Conservation (phyloP, 2,797 vertebrate genomes). For the Lacerta bilineata region DNA sequence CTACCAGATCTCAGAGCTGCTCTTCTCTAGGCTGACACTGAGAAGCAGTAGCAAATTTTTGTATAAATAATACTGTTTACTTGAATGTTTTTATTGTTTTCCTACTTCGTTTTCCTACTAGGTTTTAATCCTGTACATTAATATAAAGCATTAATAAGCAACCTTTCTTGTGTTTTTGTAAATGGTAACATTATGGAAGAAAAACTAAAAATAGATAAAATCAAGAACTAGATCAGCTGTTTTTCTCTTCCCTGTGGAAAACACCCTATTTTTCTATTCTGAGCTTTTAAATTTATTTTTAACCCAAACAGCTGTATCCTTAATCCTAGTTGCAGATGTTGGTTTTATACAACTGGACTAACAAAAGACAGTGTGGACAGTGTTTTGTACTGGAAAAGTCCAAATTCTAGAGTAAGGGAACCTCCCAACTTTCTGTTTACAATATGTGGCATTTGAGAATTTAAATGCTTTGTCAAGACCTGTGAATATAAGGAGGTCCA, state of each 20-base stretch:
- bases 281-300: conserved; percentile 33
- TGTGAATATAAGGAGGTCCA: neutral
- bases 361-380: neutral
- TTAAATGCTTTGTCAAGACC: neutral
- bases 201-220: neutral
- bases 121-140: conserved; percentile 68
- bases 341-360: neutral
- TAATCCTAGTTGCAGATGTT: conserved; percentile 30
- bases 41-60: conserved; percentile 50
- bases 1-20: neutral
- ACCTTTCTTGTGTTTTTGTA: neutral
- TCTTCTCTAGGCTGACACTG: conserved; percentile 43
- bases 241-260: neutral
- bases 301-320: neutral
- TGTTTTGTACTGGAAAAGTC: neutral
- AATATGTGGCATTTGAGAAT: neutral
- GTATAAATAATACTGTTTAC: conserved; percentile 59
- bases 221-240: neutral
- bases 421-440: neutral
- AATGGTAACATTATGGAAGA: neutral
- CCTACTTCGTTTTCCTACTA: conserved; percentile 56
- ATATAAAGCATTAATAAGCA: conserved; percentile 64
- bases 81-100: conserved; percentile 66
- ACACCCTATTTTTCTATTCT: neutral
- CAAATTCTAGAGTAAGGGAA: neutral